Evolutionary conservation across 1,140 invertebrate species (phyloP), one percentile per base, ranked within the genome.

Genomic region (Eueides isabella): DNA sequence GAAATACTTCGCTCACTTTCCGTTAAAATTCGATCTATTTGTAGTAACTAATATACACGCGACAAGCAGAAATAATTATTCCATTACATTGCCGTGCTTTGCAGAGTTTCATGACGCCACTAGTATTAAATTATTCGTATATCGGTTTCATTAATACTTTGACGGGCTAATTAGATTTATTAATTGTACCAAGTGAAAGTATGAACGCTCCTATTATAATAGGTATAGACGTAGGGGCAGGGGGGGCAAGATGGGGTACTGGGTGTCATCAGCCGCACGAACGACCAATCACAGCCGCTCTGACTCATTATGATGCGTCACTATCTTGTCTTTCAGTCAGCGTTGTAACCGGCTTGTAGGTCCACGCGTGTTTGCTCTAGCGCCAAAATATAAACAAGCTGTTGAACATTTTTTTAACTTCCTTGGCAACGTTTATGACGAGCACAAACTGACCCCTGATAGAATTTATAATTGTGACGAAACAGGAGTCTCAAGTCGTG

Each of bases 401-500:
- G 61, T 87, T 87, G 76, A 85, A 81, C 64, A 79, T 70, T 80
- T 80, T 75, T 75, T 67, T 23, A 75, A 41, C 62, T 77, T 77
- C 28, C 61, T 80, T 14, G 72, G 72, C 6, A 75, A 77, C 71
- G 30, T 80, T 64, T 79, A 79, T 64, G 72, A 79, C 31, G 71
- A 85, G 67, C 74, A 86, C 30, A 67, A 82, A 67, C 62, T 85
- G 5, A 80, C 83, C 35, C 35, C 79, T 35, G 83, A 84, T 64
- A 63, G 72, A 41, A 88, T 89, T 26, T 92, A 81, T 67, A 90
- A 90, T 68, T 82, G 82, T 28, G 89, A 90, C 68, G 90, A 94
- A 76, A 93, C 88, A 48, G 92, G 90, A 1, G 70, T 93, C 69
- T 87, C 90, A 12, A n/a, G n/a, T n/a, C n/a, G 83, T 83, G 77